These are phyloP conservation scores for Lysandra coridon DNA, from an alignment of 2,888 invertebrate genomes.

Conservation along the genomic window DNA sequence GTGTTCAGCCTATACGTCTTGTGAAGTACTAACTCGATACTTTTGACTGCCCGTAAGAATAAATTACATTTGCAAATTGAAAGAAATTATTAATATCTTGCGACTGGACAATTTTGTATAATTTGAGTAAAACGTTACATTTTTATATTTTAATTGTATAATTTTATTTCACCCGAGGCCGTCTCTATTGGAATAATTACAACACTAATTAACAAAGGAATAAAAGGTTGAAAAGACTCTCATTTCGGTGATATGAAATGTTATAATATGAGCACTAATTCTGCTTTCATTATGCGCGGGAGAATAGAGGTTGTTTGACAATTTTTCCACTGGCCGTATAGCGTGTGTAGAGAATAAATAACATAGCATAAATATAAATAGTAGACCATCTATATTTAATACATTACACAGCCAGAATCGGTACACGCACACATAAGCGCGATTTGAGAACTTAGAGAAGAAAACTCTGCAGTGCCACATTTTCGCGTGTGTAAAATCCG, in stretches of 20 bases:
- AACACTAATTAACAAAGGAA: slow-evolving; percentile 14
- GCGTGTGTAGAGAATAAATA: neutral
- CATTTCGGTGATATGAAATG: slow-evolving; percentile 4
- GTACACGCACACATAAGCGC: neutral
- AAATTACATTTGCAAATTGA: too few species aligned
- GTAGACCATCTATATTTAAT: neutral
- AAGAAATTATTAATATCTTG: too few species aligned
- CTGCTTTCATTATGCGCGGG: slow-evolving; percentile 20
- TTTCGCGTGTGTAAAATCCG: too few species aligned
- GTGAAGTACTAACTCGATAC: too few species aligned
- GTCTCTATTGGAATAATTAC: slow-evolving; percentile 8
- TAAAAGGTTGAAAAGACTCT: neutral
- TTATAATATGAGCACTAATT: slow-evolving; percentile 2
- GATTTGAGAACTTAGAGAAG: too few species aligned
- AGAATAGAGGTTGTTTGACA: slow-evolving; percentile 5
- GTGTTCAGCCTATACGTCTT: too few species aligned
- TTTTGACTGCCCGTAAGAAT: too few species aligned
- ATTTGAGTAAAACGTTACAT: neutral
- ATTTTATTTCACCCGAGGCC: neutral
- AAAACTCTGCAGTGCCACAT: too few species aligned
- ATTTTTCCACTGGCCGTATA: neutral
- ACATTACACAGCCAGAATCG: neutral
- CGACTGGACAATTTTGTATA: neutral
- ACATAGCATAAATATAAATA: neutral
- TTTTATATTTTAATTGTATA: neutral